A percentile compares a stretch with the other conserved stretches of the same genome.
These are phyloP conservation scores for Talpa occidentalis DNA, from an alignment of 2,113 vertebrate species.

Conservation along the genomic window DNA sequence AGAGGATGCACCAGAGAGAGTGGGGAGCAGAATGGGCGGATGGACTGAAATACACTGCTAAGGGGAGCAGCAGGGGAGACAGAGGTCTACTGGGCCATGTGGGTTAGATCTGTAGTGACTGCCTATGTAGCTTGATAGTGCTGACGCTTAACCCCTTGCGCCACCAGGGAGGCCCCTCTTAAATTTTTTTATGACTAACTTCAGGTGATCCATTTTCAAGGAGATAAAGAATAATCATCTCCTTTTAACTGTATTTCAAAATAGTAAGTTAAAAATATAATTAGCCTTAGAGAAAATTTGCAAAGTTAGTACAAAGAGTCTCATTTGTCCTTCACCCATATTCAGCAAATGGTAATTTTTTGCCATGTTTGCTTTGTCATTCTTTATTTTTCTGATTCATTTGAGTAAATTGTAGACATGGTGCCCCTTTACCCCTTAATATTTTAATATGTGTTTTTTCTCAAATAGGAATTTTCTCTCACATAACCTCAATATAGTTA, in stretches of 20 bases:
- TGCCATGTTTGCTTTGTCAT: not conserved
- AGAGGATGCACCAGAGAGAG: too few species aligned
- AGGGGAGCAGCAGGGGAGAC: too few species aligned
- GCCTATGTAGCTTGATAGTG: too few species aligned
- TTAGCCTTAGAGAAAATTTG: not conserved
- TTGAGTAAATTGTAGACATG: constrained; percentile 19
- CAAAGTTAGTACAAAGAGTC: not conserved
- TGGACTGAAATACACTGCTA: too few species aligned
- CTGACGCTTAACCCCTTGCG: too few species aligned
- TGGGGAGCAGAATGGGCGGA: too few species aligned
- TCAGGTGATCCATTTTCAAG: not conserved
- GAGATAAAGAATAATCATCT: not conserved
- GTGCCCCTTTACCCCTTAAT: not conserved
- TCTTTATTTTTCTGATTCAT: not conserved
- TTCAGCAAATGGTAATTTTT: not conserved
- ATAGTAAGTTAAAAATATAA: not conserved
- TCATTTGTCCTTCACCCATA: not conserved
- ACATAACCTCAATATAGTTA: not conserved
- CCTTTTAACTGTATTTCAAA: constrained; percentile 31
- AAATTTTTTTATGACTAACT: not conserved
- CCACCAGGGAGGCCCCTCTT: too few species aligned
- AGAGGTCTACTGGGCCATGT: too few species aligned
- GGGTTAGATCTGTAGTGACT: too few species aligned
- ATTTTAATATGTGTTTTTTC: not conserved
- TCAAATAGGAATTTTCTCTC: constrained; percentile 1